Conservation (phyloP, 2,113 vertebrate species). For the Tyto alba region DNA sequence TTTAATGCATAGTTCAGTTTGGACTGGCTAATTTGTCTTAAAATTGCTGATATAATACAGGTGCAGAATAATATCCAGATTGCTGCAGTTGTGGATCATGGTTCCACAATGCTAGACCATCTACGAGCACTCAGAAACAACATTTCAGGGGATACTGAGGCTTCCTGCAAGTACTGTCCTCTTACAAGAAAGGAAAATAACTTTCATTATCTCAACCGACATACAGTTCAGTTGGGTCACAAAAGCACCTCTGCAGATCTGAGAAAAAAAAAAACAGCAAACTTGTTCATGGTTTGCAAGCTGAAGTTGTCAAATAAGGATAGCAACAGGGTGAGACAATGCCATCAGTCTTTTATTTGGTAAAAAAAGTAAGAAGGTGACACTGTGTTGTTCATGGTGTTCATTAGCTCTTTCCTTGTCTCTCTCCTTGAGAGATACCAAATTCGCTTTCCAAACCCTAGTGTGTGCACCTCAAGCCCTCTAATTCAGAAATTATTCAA, state of each 20-base stretch:
- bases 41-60: not conserved
- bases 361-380: not conserved
- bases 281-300: not conserved
- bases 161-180: not conserved
- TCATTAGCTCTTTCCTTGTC: not conserved
- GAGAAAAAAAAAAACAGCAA: not conserved
- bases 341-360: not conserved
- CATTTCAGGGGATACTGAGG: not conserved
- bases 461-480: not conserved
- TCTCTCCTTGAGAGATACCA: not conserved
- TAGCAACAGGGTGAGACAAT: not conserved
- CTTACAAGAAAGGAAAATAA: not conserved
- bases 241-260: not conserved
- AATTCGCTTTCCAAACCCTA: not conserved
- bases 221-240: not conserved
- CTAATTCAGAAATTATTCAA: not conserved
- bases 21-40: not conserved
- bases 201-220: not conserved
- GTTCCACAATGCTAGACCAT: not conserved
- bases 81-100: not conserved
- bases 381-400: not conserved
- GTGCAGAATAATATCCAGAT: not conserved
- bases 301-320: not conserved
- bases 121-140: not conserved
- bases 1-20: not conserved